Evolutionary conservation across 2,888 invertebrate genomes (phyloP), one percentile per base, ranked within the genome.

Genomic region (Phaonia tiefii): DNA sequence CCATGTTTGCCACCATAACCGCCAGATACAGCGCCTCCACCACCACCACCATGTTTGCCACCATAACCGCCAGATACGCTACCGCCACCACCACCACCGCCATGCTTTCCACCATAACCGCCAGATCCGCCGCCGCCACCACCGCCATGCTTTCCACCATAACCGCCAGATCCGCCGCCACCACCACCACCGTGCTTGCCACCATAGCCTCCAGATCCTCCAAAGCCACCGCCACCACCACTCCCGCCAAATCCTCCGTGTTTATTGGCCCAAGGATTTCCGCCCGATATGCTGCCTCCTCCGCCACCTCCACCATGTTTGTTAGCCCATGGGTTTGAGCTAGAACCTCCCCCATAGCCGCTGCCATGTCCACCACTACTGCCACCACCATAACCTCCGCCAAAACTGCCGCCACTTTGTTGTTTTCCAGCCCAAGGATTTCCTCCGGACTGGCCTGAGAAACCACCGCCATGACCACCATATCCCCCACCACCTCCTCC

Each of bases 1-100:
- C 77, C 75, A 44, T 26, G n/a, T 39, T 78, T 74, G 5, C 84
- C 84, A 20, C 78, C 69, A 56, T 69, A 39, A 25, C 84, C 80
- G 1, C 80, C 79, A 42, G 66, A 39, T 20, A 83, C 80, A 1
- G 79, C 46, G 2, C 69, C 69, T 7, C 54, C 54, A 25, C 39
- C 54, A n/a, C n/a, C n/a, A 60, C 65, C 56, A 31, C 70, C 75
- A 20, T 51, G 13, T 2, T 8, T 8, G 3, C 70, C 70, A 20
- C 54, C 54, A 7, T 25, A 39, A 20, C 72, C 72, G n/a, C 58
- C 58, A 54, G 76, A 44, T 49, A 54, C 56, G 26, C 70, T 70
- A 37, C 51, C 11, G 2, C 70, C 70, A 10, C 54, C 54, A 20
- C 78, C 75, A 7, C 75, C 49, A 10, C 74, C 60, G 2, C 77